Conservation (phyloP, 2,113 vertebrate species). For the Phylloscopus whistleri region DNA sequence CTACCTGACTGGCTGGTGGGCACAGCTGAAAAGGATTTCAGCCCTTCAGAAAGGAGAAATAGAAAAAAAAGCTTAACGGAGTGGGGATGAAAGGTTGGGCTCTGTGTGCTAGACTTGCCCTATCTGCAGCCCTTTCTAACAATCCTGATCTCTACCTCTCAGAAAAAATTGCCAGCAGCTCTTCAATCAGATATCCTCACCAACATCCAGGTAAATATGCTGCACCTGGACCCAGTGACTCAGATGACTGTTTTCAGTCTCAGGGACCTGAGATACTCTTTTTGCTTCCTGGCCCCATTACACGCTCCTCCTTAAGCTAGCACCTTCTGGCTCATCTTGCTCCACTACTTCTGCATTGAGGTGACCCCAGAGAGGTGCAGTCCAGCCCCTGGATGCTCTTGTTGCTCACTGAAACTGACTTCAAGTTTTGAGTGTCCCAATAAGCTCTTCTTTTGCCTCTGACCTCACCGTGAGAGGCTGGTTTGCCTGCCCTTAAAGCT, state of each 20-base stretch:
- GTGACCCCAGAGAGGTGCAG: no score
- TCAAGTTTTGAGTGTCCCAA: background rate
- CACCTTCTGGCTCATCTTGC: background rate
- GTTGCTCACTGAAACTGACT: background rate
- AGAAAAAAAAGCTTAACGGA: background rate
- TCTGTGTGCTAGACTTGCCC: background rate
- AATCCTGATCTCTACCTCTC: background rate
- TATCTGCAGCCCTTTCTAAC: background rate
- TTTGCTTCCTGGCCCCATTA: background rate
- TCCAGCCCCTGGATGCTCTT: background rate
- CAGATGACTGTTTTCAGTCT: background rate
- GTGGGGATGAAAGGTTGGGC: rapidly evolving
- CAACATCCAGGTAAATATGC: background rate
- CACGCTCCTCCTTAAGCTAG: background rate
- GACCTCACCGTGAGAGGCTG: background rate
- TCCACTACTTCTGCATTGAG: background rate
- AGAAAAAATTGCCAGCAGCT: background rate
- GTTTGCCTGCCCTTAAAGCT: background rate
- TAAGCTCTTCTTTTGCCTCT: background rate
- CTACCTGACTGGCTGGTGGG: background rate
- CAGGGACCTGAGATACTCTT: background rate
- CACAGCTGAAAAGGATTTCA: background rate
- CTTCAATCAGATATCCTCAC: background rate
- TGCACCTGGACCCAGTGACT: background rate
- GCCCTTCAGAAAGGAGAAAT: background rate